These are phyloP conservation scores for Hirtodrosophila confusa DNA, from an alignment of 2,888 invertebrate species.

Conservation along the genomic window DNA sequence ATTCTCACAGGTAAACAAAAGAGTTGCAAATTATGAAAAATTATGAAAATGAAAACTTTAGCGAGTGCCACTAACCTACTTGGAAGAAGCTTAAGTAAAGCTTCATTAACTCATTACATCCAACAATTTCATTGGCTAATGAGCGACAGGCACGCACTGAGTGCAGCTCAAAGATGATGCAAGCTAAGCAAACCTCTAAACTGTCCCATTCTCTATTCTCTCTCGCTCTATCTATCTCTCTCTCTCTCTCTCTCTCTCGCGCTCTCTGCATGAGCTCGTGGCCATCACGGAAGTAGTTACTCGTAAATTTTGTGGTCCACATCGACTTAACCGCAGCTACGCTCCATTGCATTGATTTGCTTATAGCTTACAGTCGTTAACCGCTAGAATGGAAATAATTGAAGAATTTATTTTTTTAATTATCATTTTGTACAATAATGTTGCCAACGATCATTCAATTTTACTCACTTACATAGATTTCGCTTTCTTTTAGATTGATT, in stretches of 20 bases:
- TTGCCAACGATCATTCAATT: too few species aligned
- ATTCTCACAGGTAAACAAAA: constrained; percentile 71
- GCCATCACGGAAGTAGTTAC: constrained; percentile 67
- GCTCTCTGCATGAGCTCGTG: constrained; percentile 59
- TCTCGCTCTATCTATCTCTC: background rate
- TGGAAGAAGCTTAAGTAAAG: constrained; percentile 46
- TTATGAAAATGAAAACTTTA: constrained; percentile 33
- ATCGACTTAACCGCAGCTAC: constrained; percentile 71
- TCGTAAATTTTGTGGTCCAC: constrained; percentile 64
- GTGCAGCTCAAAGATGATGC: constrained; percentile 40
- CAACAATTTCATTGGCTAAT: constrained; percentile 51
- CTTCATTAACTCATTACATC: constrained; percentile 63
- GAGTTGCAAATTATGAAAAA: constrained; percentile 30
- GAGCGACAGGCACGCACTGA: constrained; percentile 62
- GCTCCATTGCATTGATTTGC: constrained; percentile 69
- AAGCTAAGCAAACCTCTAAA: constrained; percentile 26
- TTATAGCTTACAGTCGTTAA: constrained; percentile 50
- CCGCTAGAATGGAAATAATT: background rate
- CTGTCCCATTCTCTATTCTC: constrained; percentile 6
- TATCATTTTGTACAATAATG: too few species aligned
- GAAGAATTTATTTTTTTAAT: too few species aligned
- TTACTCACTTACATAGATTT: too few species aligned
- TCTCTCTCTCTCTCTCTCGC: background rate
- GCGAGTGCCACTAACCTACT: constrained; percentile 77
- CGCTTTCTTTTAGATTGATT: too few species aligned